Evolutionary conservation across 2,797 vertebrate species (phyloP).

Genomic region (Anolis apletophallus): DNA sequence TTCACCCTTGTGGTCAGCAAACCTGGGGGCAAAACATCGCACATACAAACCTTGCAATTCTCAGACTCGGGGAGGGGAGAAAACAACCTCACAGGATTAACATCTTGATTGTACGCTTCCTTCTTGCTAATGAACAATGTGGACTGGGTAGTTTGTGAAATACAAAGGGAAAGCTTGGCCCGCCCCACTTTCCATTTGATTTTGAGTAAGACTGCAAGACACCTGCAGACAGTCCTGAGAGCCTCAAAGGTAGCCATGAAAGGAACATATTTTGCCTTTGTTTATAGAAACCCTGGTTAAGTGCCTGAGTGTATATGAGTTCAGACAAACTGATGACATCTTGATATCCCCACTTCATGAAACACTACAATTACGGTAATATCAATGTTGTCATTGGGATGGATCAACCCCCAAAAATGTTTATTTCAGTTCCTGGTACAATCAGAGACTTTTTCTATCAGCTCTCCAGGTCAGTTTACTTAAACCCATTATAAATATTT

Average conservation of each 20-base stretch:
- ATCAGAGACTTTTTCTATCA: too few species aligned
- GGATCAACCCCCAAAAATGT: too few species aligned
- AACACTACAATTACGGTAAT: neutral
- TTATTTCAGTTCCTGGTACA: too few species aligned
- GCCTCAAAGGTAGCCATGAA: constrained; percentile 53
- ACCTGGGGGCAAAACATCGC: constrained; percentile 55
- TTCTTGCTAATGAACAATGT: constrained; percentile 70
- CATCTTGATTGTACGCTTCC: constrained; percentile 71
- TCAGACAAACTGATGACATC: neutral
- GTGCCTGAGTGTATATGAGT: neutral
- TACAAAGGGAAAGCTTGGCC: constrained; percentile 63
- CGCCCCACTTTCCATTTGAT: constrained; percentile 71
- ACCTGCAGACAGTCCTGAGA: constrained; percentile 70
- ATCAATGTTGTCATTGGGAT: neutral
- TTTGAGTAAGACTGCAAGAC: constrained; percentile 76
- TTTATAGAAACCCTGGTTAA: constrained; percentile 45
- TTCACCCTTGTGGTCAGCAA: constrained; percentile 79
- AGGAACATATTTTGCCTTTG: constrained; percentile 39
- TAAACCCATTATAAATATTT: too few species aligned
- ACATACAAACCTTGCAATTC: constrained; percentile 63
- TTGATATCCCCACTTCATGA: neutral
- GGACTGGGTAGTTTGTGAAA: constrained; percentile 72
- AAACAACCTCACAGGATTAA: constrained; percentile 56
- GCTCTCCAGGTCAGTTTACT: too few species aligned
- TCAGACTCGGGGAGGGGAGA: constrained; percentile 67